Base-by-base conservation (phyloP, 2,888 invertebrate genomes). In the Anarsia innoxiella region DNA sequence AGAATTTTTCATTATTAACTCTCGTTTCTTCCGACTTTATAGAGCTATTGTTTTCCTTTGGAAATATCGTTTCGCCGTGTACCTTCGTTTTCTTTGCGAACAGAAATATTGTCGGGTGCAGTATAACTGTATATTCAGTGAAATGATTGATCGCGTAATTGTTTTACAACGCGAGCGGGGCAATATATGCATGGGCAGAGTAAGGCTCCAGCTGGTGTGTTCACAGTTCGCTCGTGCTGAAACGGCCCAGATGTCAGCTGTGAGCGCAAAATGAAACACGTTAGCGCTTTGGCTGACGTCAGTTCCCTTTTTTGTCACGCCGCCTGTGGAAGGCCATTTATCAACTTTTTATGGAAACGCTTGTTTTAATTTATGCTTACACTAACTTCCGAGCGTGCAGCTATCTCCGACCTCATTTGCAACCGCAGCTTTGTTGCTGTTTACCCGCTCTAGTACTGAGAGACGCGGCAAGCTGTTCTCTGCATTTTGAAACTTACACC, bases 291-390 rank as follows among this genome's bases (percentile, higher is more conserved):
- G 66, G 67, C 62, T 70, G 72, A 69, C 76, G 76, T 66, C 68
- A 71, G 69, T 65, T 63, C 66, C 67, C 65, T 75, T 79, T 83
- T 83, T 82, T 76, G 74, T 70, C 66, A 66, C 53, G 56, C 70
- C 71, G 77, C 69, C 73, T 69, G 77, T 66, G 74, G 62, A 76
- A 60, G 62, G 67, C 74, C 74, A 83, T 83, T 83, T 82, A 79
- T 84, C 82, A 82, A 79, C 78, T 83, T 84, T 83, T 83, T 83
- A 78, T 75, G 66, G 63, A 66, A 75, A 75, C 66, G 66, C 74
- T 78, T 80, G 79, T 79, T 79, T 82, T 82, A 83, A 80, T 80
- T 80, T 83, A 82, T 79, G 79, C 80, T 76, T 68, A 72, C 69
- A 71, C 75, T 71, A 74, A 79, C 69, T 77, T 74, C 64, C 60